phyloP scores from a whole-genome alignment of 2,888 invertebrate genomes.

The Synanthedon myopaeformis region DNA sequence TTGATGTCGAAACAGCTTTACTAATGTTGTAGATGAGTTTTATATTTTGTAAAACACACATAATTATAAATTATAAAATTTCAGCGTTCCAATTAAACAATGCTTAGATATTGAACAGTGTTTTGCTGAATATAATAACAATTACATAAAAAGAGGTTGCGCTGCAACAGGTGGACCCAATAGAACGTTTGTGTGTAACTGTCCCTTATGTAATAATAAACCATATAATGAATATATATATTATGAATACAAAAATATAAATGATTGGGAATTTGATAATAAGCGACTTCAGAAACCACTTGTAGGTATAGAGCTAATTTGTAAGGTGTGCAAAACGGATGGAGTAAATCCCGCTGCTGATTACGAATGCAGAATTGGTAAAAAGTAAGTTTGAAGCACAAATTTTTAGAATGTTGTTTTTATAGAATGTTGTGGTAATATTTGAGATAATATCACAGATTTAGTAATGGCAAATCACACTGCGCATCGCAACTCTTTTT shows the following conservation, averaged over 20 bases:
- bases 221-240: slow-evolving; percentile 25
- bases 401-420: not conserved
- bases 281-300: slow-evolving; percentile 23
- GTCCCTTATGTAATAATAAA: slow-evolving; percentile 50
- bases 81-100: slow-evolving; percentile 18
- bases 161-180: slow-evolving; percentile 26
- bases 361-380: slow-evolving; percentile 29
- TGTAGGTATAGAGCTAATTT: slow-evolving; percentile 26
- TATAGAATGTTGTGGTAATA: too few species aligned
- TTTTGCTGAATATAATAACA: slow-evolving; percentile 36
- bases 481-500: too few species aligned
- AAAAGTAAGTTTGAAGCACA: slow-evolving; percentile 21
- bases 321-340: slow-evolving; percentile 40
- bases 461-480: too few species aligned
- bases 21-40: too few species aligned
- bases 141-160: slow-evolving; percentile 45
- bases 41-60: not conserved
- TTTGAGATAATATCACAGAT: too few species aligned
- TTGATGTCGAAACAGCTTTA: too few species aligned
- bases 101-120: slow-evolving; percentile 32
- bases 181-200: slow-evolving; percentile 47
- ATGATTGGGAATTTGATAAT: slow-evolving; percentile 48
- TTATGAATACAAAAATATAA: slow-evolving; percentile 31
- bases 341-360: slow-evolving; percentile 23
- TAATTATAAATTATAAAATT: slow-evolving; percentile 7